Base-by-base conservation (phyloP, 2,888 invertebrate species). In the Dascillus cervinus region DNA sequence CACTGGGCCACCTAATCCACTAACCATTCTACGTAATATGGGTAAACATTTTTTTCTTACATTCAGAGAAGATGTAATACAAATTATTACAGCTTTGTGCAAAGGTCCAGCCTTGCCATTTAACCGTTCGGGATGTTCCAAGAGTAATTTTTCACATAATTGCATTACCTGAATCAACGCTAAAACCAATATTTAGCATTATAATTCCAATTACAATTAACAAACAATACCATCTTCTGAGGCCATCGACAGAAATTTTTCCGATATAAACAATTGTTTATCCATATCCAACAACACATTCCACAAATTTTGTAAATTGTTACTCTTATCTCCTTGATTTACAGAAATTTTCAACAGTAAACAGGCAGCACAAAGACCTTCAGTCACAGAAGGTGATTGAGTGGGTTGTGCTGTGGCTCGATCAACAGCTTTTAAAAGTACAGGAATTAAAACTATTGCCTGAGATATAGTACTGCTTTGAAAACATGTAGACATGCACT, bases 231-330 rank as follows among this genome's bases (percentile, higher is more conserved):
- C 69, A 47, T 88, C 86, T 44, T 82, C 79, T 8, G 75, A 64
- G 22, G 83, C 81, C 5, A 79, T 70, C 8, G 75, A 56, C 21
- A 94, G 67, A 58, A 83, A 83, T 52, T 88, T 82, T 45, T 92
- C 91, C 29, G 85, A 82, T 24, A 89, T 73, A 58, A 92, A 82
- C 34, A 83, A 68, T 54, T 84, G 84, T 52, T 83, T 85, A 33
- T 85, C 81, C 51, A 78, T 71, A 60, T 86, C 85, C 21, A 75
- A 55, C n/a, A 86, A 65, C 25, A 79, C 69, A 20, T 69, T 73
- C 85, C 88, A 87, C 46, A 83, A 66, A 20, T 67, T 62, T 17
- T 66, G 66, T 26, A 76, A 65, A 29, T 70, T 61, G 22, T 63
- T 67, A 32, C 71, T 69, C 29, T 70, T 65, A 11, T 69, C 69